phyloP scores from a whole-genome alignment of 1,140 invertebrate species.

The Melanaphis sacchari region DNA sequence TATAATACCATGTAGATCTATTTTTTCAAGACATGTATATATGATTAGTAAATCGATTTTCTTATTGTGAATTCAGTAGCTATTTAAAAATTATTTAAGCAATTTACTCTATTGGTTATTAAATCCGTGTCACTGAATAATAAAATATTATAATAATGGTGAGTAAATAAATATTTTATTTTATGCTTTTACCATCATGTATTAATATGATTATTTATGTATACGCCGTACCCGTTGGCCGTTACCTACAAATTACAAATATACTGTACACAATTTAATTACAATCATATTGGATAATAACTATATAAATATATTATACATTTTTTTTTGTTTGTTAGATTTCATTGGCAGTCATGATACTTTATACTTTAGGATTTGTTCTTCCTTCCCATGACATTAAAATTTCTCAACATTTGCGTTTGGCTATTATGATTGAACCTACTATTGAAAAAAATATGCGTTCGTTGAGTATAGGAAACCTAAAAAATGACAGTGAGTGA shows the following conservation, averaged over 20 bases:
- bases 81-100: not conserved
- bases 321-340: not conserved
- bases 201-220: not conserved
- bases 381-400: not conserved
- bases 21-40: not conserved
- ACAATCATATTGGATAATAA: too few relatives aligned
- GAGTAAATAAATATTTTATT: not conserved
- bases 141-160: not conserved
- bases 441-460: not conserved
- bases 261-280: not conserved
- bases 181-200: not conserved
- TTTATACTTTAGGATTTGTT: not conserved
- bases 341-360: not conserved
- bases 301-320: not conserved
- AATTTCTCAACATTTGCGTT: not conserved
- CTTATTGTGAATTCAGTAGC: not conserved
- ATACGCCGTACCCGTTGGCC: too few relatives aligned
- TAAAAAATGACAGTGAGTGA: not conserved
- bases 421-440: not conserved
- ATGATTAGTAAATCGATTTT: not conserved
- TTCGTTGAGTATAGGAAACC: not conserved
- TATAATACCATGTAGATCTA: not conserved
- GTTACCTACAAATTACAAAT: not conserved
- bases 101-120: not conserved
- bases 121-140: not conserved